Percentiles rank a stretch among this genome's conserved stretches.
phyloP scores from a whole-genome alignment of 2,888 invertebrate species.

The Agrochola circellaris region DNA sequence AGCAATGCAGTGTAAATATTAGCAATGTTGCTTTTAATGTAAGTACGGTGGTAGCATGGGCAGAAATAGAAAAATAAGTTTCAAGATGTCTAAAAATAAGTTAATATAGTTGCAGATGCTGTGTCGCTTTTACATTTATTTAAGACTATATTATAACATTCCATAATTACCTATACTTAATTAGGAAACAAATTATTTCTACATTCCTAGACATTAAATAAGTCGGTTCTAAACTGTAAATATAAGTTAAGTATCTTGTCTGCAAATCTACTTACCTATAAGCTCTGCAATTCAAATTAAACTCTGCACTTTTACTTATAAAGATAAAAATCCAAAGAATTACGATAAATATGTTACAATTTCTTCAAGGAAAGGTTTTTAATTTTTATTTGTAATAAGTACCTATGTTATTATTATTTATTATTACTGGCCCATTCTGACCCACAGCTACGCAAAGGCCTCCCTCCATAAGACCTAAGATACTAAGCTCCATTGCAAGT shows the following conservation, averaged over 20 bases:
- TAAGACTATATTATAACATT: constrained; percentile 2
- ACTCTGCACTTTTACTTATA: constrained; percentile 33
- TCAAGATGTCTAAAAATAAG: background rate
- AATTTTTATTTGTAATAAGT: background rate
- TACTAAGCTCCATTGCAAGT: background rate
- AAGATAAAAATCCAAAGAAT: constrained; percentile 21
- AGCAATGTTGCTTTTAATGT: constrained; percentile 22
- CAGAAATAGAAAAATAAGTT: background rate
- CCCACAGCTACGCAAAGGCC: background rate
- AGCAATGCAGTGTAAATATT: constrained; percentile 32
- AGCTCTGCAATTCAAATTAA: constrained; percentile 22
- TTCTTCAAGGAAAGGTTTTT: background rate
- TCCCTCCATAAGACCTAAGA: background rate
- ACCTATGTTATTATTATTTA: background rate
- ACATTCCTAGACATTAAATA: constrained; percentile 16
- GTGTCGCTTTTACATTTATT: background rate
- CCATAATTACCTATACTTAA: background rate
- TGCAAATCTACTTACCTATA: constrained; percentile 12
- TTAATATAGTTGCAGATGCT: background rate
- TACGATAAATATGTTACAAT: constrained; percentile 4
- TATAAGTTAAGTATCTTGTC: constrained; percentile 28
- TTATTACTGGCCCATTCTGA: background rate
- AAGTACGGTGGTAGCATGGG: background rate
- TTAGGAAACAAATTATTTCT: constrained; percentile 1
- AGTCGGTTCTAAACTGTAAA: constrained; percentile 32